Evolutionary conservation across 2,113 vertebrate species (phyloP), one percentile per base, ranked within the genome.

Genomic region (Glaucomys volans): DNA sequence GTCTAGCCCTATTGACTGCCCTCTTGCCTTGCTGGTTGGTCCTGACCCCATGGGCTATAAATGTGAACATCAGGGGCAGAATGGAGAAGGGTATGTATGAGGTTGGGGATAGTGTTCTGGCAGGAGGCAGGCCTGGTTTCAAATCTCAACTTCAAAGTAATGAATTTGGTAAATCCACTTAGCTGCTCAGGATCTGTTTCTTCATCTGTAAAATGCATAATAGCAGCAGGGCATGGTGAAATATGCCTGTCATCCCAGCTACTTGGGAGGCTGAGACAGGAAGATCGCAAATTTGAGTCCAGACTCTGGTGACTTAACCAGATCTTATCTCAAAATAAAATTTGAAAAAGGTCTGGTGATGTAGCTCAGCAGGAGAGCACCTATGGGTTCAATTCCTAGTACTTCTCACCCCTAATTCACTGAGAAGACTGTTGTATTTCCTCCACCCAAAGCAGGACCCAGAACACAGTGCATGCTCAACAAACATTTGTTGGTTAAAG

Each of bases 161-260:
- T 66, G 42, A 76, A 66, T 94, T 86, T 88, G 44, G 44, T 57
- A 30, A 90, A 87, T 57, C 57, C 83, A 57, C 24, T 90, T 81
- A 67, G 40, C 30, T 47, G 75, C 71, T 42, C 40, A 71, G 66
- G 66, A 75, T 82, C 69, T 90, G 54, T 64, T 37, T 82, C 64
- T 77, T 72, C 72, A 75, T 90, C 84, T 94, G 44, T 92, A 81
- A 95, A 83, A 76, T 16, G 18, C 54, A 62, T 42, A 52, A 52
- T 30, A 81, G 57, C 28, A 32, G 69, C 35, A 5, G 16, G 66
- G 66, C 16, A 18, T 69, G 66, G 35, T 67, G 32, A 14, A n/a
- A 16, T 6, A 69, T 1, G 7, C 35, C 35, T 69, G 66, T 67
- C 13, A 69, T 69, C 66, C 66, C 35, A 69, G 66, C 35, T 69